Conservation (phyloP, 1,140 invertebrate genomes). For the Plectrocnemia conspersa region DNA sequence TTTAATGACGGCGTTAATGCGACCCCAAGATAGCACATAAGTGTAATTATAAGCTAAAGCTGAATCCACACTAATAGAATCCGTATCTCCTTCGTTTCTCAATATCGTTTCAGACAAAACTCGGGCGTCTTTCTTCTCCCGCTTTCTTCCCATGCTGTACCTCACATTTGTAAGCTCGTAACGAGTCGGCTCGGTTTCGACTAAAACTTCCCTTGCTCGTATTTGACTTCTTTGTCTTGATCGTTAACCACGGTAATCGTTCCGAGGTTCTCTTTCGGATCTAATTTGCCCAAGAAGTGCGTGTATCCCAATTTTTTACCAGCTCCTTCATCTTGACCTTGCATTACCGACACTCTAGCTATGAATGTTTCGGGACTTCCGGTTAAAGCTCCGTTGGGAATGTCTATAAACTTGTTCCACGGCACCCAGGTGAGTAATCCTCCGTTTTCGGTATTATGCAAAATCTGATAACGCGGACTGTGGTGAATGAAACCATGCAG, state of each 20-base stretch:
- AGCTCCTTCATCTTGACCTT: constrained; percentile 39
- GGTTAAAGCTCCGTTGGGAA: constrained; percentile 62
- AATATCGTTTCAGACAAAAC: constrained; percentile 59
- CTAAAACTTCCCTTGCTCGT: constrained; percentile 67
- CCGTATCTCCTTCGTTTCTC: constrained; percentile 55
- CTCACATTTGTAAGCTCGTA: constrained; percentile 68
- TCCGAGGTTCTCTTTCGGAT: constrained; percentile 58
- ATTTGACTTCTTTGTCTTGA: constrained; percentile 54
- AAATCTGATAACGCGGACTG: constrained; percentile 64
- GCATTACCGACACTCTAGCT: constrained; percentile 44
- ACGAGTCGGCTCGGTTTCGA: constrained; percentile 69
- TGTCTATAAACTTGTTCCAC: constrained; percentile 62
- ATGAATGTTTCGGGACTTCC: constrained; percentile 44
- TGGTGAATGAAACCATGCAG: constrained; percentile 54
- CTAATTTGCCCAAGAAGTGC: constrained; percentile 65
- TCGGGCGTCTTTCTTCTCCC: constrained; percentile 50
- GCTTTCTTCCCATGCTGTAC: constrained; percentile 55
- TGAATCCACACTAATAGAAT: constrained; percentile 57
- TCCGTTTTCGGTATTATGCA: constrained; percentile 72
- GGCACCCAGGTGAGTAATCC: constrained; percentile 66
- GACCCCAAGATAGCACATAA: constrained; percentile 70
- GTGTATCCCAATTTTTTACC: constrained; percentile 41
- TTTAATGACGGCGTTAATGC: constrained; percentile 68
- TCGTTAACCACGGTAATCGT: constrained; percentile 65
- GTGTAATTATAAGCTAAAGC: constrained; percentile 66